These are phyloP conservation scores for Pygmarrhopalites habei DNA, from an alignment of 1,140 invertebrate genomes.

Conservation along the genomic window DNA sequence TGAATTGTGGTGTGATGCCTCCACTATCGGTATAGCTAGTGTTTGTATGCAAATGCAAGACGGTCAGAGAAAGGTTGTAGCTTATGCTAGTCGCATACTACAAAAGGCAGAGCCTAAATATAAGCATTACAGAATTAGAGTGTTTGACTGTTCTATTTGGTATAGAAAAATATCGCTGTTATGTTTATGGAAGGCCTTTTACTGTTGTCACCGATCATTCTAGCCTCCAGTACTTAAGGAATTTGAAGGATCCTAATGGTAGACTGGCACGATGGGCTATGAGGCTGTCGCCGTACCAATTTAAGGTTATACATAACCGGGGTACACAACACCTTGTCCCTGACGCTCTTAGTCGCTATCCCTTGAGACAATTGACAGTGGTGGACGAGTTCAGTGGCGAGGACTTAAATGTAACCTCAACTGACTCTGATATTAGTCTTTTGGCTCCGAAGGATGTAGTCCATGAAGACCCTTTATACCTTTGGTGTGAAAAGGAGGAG, in stretches of 20 bases:
- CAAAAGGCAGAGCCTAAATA: not conserved
- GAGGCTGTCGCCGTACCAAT: not conserved
- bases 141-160: slow-evolving; percentile 44
- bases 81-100: not conserved
- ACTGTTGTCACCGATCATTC: not conserved
- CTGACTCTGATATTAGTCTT: too few relatives aligned
- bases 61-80: not conserved
- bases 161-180: slow-evolving; percentile 42
- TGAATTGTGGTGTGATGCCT: slow-evolving; percentile 37
- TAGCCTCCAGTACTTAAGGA: not conserved
- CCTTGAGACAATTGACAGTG: not conserved
- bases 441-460: too few relatives aligned
- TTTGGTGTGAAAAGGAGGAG: too few relatives aligned
- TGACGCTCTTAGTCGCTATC: slow-evolving; percentile 1
- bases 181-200: slow-evolving; percentile 42
- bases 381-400: too few relatives aligned
- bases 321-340: not conserved
- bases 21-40: slow-evolving; percentile 39
- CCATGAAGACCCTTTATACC: too few relatives aligned
- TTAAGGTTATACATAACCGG: not conserved
- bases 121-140: slow-evolving; percentile 43
- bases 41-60: slow-evolving; percentile 41
- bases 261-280: not conserved
- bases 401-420: too few relatives aligned
- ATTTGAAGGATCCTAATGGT: not conserved